Conservation (phyloP, 2,113 vertebrate genomes). For the Malurus melanocephalus region DNA sequence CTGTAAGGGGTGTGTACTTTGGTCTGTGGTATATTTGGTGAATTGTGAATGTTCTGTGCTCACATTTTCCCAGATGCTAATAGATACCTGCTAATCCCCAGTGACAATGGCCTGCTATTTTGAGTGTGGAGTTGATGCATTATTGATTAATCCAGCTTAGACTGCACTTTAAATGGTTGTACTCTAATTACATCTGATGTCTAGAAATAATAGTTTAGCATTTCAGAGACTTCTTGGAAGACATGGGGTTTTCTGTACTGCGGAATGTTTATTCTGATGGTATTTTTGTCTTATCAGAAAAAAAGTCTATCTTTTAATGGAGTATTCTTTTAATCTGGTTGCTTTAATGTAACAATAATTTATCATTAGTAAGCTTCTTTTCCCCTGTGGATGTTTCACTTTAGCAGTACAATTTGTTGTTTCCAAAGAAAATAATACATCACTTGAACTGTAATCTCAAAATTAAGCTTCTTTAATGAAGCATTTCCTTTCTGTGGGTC, state of each 20-base stretch:
- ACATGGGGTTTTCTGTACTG: neutral
- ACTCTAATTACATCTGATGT: conserved; percentile 14
- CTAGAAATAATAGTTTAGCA: conserved; percentile 6
- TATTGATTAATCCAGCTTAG: conserved; percentile 23
- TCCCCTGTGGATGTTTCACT: neutral
- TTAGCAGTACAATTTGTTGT: neutral
- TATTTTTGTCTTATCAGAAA: neutral
- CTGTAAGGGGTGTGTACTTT: neutral
- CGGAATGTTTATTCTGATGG: neutral
- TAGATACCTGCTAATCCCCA: conserved; percentile 3
- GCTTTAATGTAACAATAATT: conserved; percentile 1
- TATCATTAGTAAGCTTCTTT: neutral
- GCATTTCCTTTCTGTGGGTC: neutral
- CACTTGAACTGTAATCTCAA: neutral
- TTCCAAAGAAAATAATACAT: neutral
- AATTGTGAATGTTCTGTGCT: neutral
- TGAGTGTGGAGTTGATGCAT: conserved; percentile 29
- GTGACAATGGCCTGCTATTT: conserved; percentile 41
- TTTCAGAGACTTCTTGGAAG: conserved; percentile 25
- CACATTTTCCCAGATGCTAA: neutral
- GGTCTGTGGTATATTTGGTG: neutral
- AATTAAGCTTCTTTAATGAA: neutral
- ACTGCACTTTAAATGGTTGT: conserved; percentile 13
- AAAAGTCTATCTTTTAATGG: neutral
- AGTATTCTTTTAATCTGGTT: neutral